phyloP scores from a whole-genome alignment of 2,797 vertebrate genomes.

The Amniataba percoides region DNA sequence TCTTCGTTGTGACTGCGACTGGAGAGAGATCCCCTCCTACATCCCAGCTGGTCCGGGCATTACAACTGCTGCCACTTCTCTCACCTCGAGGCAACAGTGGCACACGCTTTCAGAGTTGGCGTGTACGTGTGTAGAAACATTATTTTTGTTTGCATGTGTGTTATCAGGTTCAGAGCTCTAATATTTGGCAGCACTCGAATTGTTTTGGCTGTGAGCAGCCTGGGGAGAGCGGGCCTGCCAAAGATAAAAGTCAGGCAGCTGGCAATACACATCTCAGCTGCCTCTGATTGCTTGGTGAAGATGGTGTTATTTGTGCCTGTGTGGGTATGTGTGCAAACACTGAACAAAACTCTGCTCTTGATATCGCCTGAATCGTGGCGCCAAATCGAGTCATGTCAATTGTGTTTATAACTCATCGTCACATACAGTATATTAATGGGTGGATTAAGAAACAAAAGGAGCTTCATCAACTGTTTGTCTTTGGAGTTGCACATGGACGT shows the following conservation, averaged over 20 bases:
- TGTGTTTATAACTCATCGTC: background rate
- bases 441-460: background rate
- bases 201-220: constrained; percentile 41
- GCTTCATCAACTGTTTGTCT: background rate
- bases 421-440: background rate
- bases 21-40: background rate
- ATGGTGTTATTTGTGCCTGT: constrained; percentile 18
- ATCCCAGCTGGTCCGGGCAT: constrained; percentile 14
- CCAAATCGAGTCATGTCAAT: background rate
- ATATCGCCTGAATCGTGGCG: background rate
- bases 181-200: constrained; percentile 28
- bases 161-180: constrained; percentile 12
- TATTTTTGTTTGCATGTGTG: constrained; percentile 4
- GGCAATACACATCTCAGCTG: constrained; percentile 32
- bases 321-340: constrained; percentile 6
- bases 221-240: constrained; percentile 34
- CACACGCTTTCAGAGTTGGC: background rate
- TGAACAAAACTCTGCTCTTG: background rate
- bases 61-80: constrained; percentile 25
- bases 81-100: constrained; percentile 26
- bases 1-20: background rate
- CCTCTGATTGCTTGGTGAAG: constrained; percentile 13
- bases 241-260: constrained; percentile 40
- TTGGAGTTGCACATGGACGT: background rate
- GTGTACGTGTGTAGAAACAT: background rate